A percentile compares a stretch with the other conserved stretches of the same genome.
phyloP scores from a whole-genome alignment of 2,888 invertebrate species.

The Erebia ligea region DNA sequence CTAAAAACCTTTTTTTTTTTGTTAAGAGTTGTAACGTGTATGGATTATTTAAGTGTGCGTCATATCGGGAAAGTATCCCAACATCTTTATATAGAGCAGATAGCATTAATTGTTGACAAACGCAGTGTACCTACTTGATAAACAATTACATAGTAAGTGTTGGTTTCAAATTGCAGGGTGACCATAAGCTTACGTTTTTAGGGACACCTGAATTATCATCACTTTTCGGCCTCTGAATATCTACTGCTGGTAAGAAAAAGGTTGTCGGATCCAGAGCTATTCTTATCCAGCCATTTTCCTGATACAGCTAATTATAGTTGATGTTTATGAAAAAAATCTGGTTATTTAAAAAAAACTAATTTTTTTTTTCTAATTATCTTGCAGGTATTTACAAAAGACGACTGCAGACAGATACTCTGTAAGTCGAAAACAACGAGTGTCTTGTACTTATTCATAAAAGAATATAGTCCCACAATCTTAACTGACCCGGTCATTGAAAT shows the following conservation, averaged over 20 bases:
- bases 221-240: too few species aligned
- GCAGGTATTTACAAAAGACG: not conserved
- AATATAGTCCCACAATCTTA: too few species aligned
- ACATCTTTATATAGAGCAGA: conserved; percentile 8
- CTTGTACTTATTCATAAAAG: not conserved
- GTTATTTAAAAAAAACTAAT: not conserved
- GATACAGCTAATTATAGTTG: too few species aligned
- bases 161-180: not conserved
- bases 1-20: too few species aligned
- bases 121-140: not conserved
- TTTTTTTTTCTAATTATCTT: not conserved
- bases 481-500: too few species aligned
- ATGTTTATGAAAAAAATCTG: too few species aligned
- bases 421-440: not conserved
- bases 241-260: too few species aligned
- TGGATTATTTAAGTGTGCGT: not conserved
- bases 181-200: not conserved
- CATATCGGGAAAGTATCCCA: conserved; percentile 9
- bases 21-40: not conserved
- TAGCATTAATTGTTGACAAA: not conserved
- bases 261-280: too few species aligned
- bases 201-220: not conserved
- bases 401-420: not conserved
- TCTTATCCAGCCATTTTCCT: too few species aligned
- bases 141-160: not conserved